These are phyloP conservation scores for Drosophila nr. perissopoda DNA, from an alignment of 2,888 invertebrate genomes.

Conservation along the genomic window DNA sequence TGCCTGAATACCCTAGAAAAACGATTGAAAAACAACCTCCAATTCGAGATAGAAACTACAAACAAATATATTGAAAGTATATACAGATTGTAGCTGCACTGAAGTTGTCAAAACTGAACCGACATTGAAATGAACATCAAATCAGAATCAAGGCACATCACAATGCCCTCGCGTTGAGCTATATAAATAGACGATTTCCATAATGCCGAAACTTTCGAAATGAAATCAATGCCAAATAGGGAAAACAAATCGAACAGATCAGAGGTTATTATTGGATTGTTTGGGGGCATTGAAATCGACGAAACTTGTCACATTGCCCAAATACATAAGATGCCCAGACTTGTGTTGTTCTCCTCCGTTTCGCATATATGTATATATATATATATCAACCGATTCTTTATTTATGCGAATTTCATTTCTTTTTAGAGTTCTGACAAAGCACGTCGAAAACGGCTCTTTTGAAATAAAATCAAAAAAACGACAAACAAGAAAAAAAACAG, in stretches of 20 bases:
- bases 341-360: conserved; percentile 10
- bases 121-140: neutral
- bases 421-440: conserved; percentile 40
- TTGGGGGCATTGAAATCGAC: conserved; percentile 21
- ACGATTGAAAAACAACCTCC: neutral
- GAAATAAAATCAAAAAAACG: conserved; percentile 10
- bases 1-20: neutral
- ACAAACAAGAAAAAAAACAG: neutral
- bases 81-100: neutral
- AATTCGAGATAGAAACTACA: neutral
- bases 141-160: neutral
- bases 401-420: neutral
- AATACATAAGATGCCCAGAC: neutral
- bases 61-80: neutral
- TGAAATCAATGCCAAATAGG: conserved; percentile 24
- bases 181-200: conserved; percentile 8
- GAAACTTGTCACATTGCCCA: conserved; percentile 43
- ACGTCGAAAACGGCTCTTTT: conserved; percentile 39
- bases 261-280: conserved; percentile 27
- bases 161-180: neutral
- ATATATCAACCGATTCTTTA: conserved; percentile 49
- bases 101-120: neutral
- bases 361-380: conserved; percentile 40
- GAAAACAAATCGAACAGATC: conserved; percentile 14
- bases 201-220: conserved; percentile 29